Evolutionary conservation across 2,113 vertebrate genomes (phyloP).

Genomic region (Penelope pileata): DNA sequence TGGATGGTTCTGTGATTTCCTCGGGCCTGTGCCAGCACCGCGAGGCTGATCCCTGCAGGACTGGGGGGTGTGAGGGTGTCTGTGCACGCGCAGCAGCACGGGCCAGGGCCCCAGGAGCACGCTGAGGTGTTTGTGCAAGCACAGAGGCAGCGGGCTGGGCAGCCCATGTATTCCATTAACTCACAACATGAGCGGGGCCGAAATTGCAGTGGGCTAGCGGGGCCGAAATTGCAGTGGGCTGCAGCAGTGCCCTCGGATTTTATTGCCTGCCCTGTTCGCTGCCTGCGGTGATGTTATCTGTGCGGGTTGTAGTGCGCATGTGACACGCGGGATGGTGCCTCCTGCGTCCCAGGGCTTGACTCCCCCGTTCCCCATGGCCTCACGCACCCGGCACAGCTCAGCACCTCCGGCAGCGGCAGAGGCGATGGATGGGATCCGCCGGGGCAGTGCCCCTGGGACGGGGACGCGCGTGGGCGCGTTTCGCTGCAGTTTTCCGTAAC

Average conservation of each 20-base stretch:
- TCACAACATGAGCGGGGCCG: neutral
- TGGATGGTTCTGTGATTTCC: too few species aligned
- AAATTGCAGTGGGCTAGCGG: conserved; percentile 6
- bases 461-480: neutral
- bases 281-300: conserved; percentile 57
- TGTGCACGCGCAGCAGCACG: fast-evolving
- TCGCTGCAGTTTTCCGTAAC: conserved; percentile 39
- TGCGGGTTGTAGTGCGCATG: neutral
- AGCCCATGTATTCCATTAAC: conserved; percentile 57
- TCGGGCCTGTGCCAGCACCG: too few species aligned
- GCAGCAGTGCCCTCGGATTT: neutral
- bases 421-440: neutral
- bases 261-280: neutral
- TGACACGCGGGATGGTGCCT: neutral
- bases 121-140: neutral
- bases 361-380: neutral
- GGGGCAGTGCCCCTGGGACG: neutral
- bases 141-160: neutral
- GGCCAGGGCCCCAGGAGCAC: neutral
- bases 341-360: fast-evolving
- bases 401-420: neutral
- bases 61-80: fast-evolving
- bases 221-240: neutral
- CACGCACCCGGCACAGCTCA: neutral
- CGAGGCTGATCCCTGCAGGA: too few species aligned